Conservation (phyloP, 1,140 invertebrate genomes). For the Anagrus nilaparvatae region DNA sequence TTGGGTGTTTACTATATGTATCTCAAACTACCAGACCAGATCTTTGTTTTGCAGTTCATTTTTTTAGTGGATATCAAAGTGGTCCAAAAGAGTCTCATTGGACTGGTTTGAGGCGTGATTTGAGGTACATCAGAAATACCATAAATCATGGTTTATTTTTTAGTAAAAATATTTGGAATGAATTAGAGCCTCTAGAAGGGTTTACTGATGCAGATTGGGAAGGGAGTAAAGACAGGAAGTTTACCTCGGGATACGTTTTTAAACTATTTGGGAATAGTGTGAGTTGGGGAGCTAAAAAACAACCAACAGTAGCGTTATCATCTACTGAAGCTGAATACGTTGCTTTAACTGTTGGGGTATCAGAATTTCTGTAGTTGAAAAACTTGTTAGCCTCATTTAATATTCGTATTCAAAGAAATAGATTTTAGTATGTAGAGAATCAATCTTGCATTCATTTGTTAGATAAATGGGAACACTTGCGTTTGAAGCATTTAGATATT, state of each 20-base stretch:
- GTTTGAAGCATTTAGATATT: conserved; percentile 15
- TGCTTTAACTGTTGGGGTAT: conserved; percentile 10
- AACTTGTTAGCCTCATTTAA: background rate
- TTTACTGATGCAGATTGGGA: conserved; percentile 23
- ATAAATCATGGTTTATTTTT: background rate
- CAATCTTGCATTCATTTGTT: conserved; percentile 1
- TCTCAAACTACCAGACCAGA: conserved; percentile 23
- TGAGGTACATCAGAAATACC: conserved; percentile 19
- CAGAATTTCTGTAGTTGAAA: conserved; percentile 1
- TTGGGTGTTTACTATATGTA: conserved; percentile 27
- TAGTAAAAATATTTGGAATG: too few relatives aligned
- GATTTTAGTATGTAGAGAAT: background rate
- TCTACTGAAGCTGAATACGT: conserved; percentile 30
- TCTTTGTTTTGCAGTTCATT: conserved; percentile 18
- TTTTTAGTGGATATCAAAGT: conserved; percentile 21
- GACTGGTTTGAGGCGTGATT: conserved; percentile 16
- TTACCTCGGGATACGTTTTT: conserved; percentile 21
- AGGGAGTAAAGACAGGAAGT: conserved; percentile 15
- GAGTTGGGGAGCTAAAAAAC: conserved; percentile 22
- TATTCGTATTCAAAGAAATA: background rate
- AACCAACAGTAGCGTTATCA: conserved; percentile 20
- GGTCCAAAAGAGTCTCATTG: conserved; percentile 15
- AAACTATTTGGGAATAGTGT: conserved; percentile 16
- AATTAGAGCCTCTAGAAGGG: conserved; percentile 11
- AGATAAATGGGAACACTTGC: conserved; percentile 3